These are phyloP conservation scores for Mungos mungo DNA, from an alignment of 2,113 vertebrate species.

Conservation along the genomic window DNA sequence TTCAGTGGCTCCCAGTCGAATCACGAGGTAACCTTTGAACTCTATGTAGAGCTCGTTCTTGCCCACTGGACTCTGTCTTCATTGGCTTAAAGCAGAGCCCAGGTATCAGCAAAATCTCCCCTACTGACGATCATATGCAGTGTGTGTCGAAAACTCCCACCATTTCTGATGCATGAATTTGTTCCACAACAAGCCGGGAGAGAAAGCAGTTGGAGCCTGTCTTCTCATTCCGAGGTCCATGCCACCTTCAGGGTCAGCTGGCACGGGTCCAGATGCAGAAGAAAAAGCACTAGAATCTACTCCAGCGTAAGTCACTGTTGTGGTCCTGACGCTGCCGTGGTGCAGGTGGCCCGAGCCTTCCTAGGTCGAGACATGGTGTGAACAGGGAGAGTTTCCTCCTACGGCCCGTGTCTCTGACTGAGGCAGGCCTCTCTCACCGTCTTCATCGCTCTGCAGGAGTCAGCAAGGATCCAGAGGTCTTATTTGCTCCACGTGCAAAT, in stretches of 20 bases:
- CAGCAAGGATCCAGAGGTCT: background rate
- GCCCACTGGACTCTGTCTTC: background rate
- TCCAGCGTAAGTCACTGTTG: background rate
- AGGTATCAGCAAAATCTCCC: background rate
- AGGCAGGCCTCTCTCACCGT: fast-evolving
- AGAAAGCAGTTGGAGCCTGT: background rate
- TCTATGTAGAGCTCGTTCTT: background rate
- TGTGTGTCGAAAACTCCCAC: too few relatives aligned
- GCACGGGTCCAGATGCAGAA: background rate
- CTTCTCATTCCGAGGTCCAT: background rate
- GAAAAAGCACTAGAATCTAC: background rate
- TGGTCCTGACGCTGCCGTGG: background rate
- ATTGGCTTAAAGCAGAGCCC: background rate
- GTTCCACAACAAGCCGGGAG: background rate
- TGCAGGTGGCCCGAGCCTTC: too few relatives aligned
- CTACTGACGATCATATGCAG: background rate
- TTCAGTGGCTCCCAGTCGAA: background rate
- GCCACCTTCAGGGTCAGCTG: background rate
- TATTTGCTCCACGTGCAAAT: fast-evolving
- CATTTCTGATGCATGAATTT: background rate
- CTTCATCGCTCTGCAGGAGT: background rate
- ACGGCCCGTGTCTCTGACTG: fast-evolving
- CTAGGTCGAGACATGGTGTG: background rate
- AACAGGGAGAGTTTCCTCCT: background rate
- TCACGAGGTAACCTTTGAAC: background rate